phyloP scores from a whole-genome alignment of 2,888 invertebrate genomes.

The Scrobipalpa atriplicella region DNA sequence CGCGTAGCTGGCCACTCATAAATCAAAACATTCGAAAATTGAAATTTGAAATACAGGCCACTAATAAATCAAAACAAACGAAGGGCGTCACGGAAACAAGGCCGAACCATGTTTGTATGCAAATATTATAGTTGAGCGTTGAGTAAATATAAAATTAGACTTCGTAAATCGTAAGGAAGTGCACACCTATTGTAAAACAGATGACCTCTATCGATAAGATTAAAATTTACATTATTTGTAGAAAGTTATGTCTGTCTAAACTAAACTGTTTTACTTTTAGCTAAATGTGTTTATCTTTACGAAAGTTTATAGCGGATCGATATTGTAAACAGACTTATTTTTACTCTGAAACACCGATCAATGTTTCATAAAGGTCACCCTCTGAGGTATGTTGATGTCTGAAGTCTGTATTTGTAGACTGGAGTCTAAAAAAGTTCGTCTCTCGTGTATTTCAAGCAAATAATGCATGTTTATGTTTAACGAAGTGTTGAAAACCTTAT shows the following conservation, averaged over 20 bases:
- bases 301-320: not conserved
- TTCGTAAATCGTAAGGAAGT: constrained; percentile 37
- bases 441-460: no score
- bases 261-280: constrained; percentile 19
- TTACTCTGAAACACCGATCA: not conserved
- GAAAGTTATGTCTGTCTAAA: constrained; percentile 9
- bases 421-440: no score
- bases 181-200: constrained; percentile 39
- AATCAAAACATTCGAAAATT: constrained; percentile 20
- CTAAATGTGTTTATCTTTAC: constrained; percentile 4
- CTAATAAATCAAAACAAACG: constrained; percentile 26
- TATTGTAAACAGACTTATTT: constrained; percentile 21
- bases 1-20: constrained; percentile 18
- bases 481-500: no score
- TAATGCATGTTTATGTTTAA: no score
- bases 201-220: constrained; percentile 38
- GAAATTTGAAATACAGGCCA: constrained; percentile 24
- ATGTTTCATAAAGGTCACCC: constrained; percentile 12
- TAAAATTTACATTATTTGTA: constrained; percentile 20
- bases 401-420: no score
- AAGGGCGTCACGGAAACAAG: constrained; percentile 24
- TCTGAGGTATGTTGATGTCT: not conserved
- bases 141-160: constrained; percentile 1
- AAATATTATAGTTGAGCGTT: constrained; percentile 7
- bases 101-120: not conserved